Percentiles rank a stretch among this genome's conserved stretches.
These are phyloP conservation scores for Meganola albula DNA, from an alignment of 2,888 invertebrate species.

Conservation along the genomic window DNA sequence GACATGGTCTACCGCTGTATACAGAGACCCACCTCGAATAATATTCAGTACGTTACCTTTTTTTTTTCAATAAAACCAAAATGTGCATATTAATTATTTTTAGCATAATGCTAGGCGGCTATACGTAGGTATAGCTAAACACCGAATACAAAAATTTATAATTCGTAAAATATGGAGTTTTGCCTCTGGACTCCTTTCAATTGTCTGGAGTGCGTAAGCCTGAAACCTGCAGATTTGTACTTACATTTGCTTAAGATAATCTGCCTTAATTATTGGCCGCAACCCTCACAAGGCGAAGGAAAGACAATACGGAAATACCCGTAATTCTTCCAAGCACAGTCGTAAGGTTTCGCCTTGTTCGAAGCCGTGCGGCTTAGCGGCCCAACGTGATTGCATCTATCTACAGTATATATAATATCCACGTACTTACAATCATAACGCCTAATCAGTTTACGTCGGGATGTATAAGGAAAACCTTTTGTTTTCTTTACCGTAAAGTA, in stretches of 20 bases:
- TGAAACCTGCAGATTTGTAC: too few relatives aligned
- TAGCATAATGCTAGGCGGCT: not conserved
- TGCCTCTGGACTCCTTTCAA: too few relatives aligned
- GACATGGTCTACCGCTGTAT: too few relatives aligned
- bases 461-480: not conserved
- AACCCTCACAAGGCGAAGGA: constrained; percentile 49
- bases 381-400: constrained; percentile 44
- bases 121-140: too few relatives aligned
- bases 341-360: constrained; percentile 56
- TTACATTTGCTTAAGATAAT: too few relatives aligned
- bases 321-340: constrained; percentile 35
- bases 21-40: too few relatives aligned
- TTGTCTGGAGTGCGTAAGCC: too few relatives aligned
- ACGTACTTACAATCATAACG: constrained; percentile 13
- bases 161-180: too few relatives aligned
- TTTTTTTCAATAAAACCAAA: not conserved
- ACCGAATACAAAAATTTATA: too few relatives aligned
- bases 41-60: not conserved
- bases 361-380: constrained; percentile 54
- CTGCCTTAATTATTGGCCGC: too few relatives aligned
- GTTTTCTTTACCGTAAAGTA: too few relatives aligned
- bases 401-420: constrained; percentile 12
- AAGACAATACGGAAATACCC: constrained; percentile 52
- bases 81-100: not conserved
- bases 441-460: constrained; percentile 2